Conservation (phyloP, 2,888 invertebrate species). For the Druceiella hillmani region DNA sequence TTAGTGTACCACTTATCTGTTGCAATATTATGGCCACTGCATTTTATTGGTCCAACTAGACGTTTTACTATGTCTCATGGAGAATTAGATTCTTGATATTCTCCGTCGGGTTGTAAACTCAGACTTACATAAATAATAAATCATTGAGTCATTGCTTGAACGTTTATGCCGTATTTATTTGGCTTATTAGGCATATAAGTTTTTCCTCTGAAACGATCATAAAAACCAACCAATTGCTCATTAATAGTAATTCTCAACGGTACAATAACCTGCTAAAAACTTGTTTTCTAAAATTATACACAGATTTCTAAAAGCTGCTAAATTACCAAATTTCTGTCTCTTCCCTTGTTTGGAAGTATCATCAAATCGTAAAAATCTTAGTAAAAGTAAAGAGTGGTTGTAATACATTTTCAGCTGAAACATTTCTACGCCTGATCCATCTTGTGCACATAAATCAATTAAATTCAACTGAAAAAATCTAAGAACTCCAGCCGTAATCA, state of each 20-base stretch:
- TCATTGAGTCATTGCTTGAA: too few species aligned
- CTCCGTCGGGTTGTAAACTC: conserved; percentile 12
- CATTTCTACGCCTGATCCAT: conserved; percentile 22
- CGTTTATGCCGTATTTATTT: too few species aligned
- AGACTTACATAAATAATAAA: conserved; percentile 5
- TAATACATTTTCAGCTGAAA: conserved; percentile 17
- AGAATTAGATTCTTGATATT: conserved; percentile 2
- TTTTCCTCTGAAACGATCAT: too few species aligned
- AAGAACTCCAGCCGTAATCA: conserved; percentile 16
- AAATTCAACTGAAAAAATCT: conserved; percentile 18
- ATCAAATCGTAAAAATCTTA: conserved; percentile 10
- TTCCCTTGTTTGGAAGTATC: conserved; percentile 11
- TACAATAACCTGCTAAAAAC: too few species aligned
- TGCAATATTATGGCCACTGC: conserved; percentile 13
- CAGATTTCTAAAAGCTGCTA: too few species aligned
- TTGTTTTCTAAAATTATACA: too few species aligned
- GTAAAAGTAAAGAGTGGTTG: conserved; percentile 11
- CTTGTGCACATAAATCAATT: conserved; percentile 22
- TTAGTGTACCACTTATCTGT: conserved; percentile 16
- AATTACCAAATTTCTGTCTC: too few species aligned
- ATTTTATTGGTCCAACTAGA: conserved; percentile 12
- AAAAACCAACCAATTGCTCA: too few species aligned
- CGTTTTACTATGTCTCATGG: conserved; percentile 11
- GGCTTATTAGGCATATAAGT: too few species aligned
- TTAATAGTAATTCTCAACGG: too few species aligned